Conservation (phyloP, 2,888 invertebrate genomes). For the Herminia tarsipennalis region DNA sequence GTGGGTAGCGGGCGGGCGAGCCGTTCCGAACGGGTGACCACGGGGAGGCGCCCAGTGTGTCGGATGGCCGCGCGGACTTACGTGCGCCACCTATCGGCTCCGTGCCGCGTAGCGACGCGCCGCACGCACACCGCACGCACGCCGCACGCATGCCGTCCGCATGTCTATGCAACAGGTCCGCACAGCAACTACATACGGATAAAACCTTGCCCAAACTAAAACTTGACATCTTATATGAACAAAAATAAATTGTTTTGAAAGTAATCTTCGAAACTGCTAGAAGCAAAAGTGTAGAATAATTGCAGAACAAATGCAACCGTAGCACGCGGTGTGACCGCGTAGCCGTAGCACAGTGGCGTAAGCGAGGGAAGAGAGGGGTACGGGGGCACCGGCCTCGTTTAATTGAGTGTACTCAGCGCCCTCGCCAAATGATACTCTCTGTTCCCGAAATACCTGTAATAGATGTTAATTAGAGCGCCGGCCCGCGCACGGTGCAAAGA, state of each 20-base stretch:
- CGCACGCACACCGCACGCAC: slow-evolving; percentile 20
- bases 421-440: slow-evolving; percentile 82
- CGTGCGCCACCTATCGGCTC: slow-evolving; percentile 57
- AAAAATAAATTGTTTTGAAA: too few relatives aligned
- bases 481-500: slow-evolving; percentile 70
- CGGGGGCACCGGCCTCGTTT: slow-evolving; percentile 63
- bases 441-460: slow-evolving; percentile 82
- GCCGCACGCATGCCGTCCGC: slow-evolving; percentile 3
- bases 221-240: not conserved
- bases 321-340: slow-evolving; percentile 16
- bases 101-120: slow-evolving; percentile 28
- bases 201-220: not conserved
- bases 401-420: slow-evolving; percentile 84
- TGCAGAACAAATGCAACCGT: slow-evolving; percentile 25
- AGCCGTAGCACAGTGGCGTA: slow-evolving; percentile 17
- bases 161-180: slow-evolving; percentile 16
- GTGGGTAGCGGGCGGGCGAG: slow-evolving; percentile 62
- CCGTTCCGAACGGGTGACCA: slow-evolving; percentile 86
- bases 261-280: too few relatives aligned
- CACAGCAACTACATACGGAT: not conserved
- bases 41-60: slow-evolving; percentile 72
- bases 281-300: slow-evolving; percentile 2
- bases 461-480: slow-evolving; percentile 83
- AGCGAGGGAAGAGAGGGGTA: slow-evolving; percentile 40
- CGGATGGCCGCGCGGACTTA: slow-evolving; percentile 57